Conservation (phyloP, 2,797 vertebrate genomes). For the Rallus crepitans region DNA sequence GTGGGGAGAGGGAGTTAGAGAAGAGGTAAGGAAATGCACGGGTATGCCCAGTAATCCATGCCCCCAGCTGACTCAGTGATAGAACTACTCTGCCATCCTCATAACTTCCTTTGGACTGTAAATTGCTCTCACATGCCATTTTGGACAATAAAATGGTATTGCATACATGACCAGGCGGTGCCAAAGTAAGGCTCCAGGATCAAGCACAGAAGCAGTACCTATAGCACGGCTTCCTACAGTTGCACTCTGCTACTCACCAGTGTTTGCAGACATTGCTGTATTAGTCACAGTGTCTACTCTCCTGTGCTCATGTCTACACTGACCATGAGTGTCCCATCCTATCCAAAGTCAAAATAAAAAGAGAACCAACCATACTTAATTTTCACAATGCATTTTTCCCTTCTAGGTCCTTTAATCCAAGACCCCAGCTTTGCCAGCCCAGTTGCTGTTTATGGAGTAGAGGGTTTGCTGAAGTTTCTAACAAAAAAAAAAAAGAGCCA, state of each 20-base stretch:
- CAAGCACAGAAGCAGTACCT: neutral
- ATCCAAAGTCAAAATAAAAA: neutral
- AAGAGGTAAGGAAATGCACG: neutral
- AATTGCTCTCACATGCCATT: neutral
- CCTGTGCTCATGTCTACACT: neutral
- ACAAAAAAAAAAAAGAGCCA: neutral
- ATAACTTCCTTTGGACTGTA: neutral
- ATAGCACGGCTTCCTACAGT: neutral
- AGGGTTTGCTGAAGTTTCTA: neutral
- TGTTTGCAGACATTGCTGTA: neutral
- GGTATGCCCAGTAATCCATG: rapidly evolving
- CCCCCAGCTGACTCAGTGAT: neutral
- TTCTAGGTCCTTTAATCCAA: neutral
- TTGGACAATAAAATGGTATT: neutral
- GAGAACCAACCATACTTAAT: neutral
- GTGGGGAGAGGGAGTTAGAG: neutral
- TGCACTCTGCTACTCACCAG: neutral
- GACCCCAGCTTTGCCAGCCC: neutral
- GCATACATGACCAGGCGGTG: neutral
- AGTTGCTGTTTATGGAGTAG: neutral
- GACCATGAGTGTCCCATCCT: rapidly evolving
- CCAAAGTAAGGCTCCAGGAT: neutral
- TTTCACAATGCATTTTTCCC: neutral
- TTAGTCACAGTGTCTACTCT: neutral
- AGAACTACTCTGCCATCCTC: neutral